Evolutionary conservation across 2,113 vertebrate species (phyloP).

Genomic region (Oryzias celebensis): DNA sequence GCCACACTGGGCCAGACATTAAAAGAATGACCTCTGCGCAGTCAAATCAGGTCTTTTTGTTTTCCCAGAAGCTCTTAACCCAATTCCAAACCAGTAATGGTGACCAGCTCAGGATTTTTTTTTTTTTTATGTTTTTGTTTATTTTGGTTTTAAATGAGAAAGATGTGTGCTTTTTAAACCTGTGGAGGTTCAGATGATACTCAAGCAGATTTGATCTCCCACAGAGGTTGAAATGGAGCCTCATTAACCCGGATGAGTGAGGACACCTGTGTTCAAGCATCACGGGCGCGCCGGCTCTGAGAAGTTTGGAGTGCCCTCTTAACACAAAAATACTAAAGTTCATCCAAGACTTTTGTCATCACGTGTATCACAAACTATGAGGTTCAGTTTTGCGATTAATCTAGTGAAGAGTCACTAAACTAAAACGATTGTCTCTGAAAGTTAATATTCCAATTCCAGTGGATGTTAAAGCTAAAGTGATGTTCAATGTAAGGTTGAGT

Average conservation of each 20-base stretch:
- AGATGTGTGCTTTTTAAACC: not conserved
- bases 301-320: conserved; percentile 2
- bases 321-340: not conserved
- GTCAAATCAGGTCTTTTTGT: too few species aligned
- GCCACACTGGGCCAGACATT: too few species aligned
- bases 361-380: conserved; percentile 1
- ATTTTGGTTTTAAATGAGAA: not conserved
- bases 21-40: too few species aligned
- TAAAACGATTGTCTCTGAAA: conserved; percentile 6
- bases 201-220: conserved; percentile 4
- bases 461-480: too few species aligned
- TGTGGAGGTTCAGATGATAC: not conserved
- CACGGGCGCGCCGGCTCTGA: not conserved
- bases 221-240: conserved; percentile 21
- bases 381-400: not conserved
- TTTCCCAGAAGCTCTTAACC: too few species aligned
- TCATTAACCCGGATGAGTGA: conserved; percentile 19
- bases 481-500: too few species aligned
- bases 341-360: conserved; percentile 3
- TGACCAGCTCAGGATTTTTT: not conserved
- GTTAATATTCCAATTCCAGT: not conserved
- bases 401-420: not conserved
- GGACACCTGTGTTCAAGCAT: conserved; percentile 33
- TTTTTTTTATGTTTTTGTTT: not conserved
- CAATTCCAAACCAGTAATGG: too few species aligned